These are phyloP conservation scores for Drosophila bocqueti DNA, from an alignment of 1,140 invertebrate genomes.

Conservation along the genomic window DNA sequence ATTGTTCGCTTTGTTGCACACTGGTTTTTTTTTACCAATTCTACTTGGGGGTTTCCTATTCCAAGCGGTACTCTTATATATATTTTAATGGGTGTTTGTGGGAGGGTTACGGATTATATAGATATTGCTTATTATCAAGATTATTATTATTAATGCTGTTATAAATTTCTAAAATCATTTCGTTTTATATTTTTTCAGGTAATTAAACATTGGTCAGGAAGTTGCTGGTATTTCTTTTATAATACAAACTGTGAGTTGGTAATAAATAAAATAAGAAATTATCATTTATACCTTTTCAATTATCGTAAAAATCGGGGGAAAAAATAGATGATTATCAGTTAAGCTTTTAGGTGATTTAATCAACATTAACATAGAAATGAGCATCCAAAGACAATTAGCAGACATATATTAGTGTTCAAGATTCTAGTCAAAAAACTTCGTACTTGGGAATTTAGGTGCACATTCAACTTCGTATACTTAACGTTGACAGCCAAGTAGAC, in stretches of 20 bases:
- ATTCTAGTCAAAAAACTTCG: too few species aligned
- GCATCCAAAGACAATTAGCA: too few species aligned
- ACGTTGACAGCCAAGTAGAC: too few species aligned
- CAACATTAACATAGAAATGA: too few species aligned
- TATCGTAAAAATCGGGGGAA: too few species aligned
- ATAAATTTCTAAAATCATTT: conserved; percentile 2
- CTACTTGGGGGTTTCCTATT: conserved; percentile 21
- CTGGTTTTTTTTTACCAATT: conserved; percentile 60
- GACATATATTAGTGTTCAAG: too few species aligned
- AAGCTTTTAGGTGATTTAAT: too few species aligned
- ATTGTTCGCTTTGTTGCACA: conserved; percentile 81
- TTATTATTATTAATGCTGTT: not conserved
- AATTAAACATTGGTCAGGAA: conserved; percentile 1
- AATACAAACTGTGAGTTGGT: not conserved
- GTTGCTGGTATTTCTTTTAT: not conserved
- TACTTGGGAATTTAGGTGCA: too few species aligned
- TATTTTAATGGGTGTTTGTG: not conserved
- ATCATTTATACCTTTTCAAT: too few species aligned
- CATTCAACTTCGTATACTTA: too few species aligned
- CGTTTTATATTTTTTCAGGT: conserved; percentile 18
- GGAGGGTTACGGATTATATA: too few species aligned
- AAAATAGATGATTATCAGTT: too few species aligned
- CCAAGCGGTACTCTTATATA: conserved; percentile 3
- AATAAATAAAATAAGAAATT: not conserved
- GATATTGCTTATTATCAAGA: not conserved